These are phyloP conservation scores for Saccopteryx leptura DNA, from an alignment of 2,113 vertebrate species.

Conservation along the genomic window DNA sequence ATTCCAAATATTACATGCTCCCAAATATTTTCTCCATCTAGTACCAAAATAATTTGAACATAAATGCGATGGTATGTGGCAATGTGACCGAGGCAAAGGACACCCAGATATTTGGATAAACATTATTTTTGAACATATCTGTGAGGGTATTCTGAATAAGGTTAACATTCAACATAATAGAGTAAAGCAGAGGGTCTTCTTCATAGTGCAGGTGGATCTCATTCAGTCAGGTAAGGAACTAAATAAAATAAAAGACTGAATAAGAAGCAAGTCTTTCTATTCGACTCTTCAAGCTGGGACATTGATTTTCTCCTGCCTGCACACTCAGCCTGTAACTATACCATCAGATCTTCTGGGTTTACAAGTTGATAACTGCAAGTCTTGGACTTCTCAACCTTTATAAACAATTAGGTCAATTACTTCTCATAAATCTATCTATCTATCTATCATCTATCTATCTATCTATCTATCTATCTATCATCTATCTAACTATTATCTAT, in stretches of 20 bases:
- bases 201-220: accelerated
- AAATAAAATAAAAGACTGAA: background rate
- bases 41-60: background rate
- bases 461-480: background rate
- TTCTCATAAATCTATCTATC: background rate
- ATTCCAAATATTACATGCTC: background rate
- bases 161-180: background rate
- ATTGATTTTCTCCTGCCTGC: background rate
- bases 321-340: background rate
- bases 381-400: background rate
- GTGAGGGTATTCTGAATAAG: background rate
- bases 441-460: background rate
- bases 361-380: background rate
- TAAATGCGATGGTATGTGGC: background rate
- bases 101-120: background rate
- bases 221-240: background rate
- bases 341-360: background rate
- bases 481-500: background rate
- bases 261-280: background rate
- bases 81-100: background rate
- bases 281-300: background rate
- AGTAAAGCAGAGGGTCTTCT: background rate
- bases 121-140: background rate
- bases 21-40: background rate
- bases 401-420: background rate